These are phyloP conservation scores for Solenopsis fugax DNA, from an alignment of 1,140 invertebrate genomes.

Conservation along the genomic window DNA sequence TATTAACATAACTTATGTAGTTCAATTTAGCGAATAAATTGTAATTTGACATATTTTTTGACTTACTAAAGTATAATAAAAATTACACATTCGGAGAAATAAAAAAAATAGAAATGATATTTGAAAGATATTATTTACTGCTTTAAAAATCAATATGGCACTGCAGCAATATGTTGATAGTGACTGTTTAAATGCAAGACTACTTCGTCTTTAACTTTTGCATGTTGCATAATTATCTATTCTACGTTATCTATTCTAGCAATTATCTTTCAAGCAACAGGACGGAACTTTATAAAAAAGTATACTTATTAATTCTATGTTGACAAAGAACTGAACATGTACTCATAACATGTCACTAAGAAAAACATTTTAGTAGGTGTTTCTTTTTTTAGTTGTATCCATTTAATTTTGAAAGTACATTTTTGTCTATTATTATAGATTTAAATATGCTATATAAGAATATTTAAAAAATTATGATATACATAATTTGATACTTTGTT, in stretches of 20 bases:
- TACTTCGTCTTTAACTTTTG: background rate
- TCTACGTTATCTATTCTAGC: background rate
- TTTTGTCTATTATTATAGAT: background rate
- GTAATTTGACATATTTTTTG: background rate
- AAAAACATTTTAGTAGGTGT: background rate
- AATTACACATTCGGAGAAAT: background rate
- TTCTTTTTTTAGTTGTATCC: background rate
- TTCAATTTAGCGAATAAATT: background rate
- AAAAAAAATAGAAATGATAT: background rate
- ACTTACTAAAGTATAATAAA: background rate
- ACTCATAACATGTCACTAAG: background rate
- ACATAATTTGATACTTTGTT: background rate
- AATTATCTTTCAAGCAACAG: background rate
- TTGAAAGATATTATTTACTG: background rate
- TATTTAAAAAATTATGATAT: background rate
- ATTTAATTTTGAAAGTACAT: background rate
- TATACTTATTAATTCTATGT: conserved; percentile 19
- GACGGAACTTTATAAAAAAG: background rate
- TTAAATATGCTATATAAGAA: background rate
- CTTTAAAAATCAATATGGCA: background rate
- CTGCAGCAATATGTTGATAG: background rate
- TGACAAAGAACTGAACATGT: conserved; percentile 2
- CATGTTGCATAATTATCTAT: background rate
- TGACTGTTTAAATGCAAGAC: background rate
- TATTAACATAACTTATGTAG: background rate